Evolutionary conservation across 2,113 vertebrate genomes (phyloP).

Genomic region (Cynopterus brachyotis): DNA sequence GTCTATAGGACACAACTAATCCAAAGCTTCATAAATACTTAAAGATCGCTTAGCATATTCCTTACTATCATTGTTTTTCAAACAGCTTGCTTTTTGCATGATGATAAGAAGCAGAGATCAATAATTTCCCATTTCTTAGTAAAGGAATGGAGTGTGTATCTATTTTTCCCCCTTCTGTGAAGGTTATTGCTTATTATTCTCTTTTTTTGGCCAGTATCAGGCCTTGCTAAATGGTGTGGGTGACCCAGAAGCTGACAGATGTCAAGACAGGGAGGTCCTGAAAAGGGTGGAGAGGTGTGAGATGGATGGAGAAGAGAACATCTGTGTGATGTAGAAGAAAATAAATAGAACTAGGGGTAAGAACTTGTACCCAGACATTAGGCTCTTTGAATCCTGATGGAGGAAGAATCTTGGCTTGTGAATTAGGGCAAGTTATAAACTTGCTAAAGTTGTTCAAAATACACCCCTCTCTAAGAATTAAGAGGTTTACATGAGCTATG

Average conservation of each 20-base stretch:
- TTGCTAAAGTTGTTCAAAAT: background rate
- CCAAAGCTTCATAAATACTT: conserved; percentile 66
- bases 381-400: background rate
- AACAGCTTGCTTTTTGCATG: conserved; percentile 32
- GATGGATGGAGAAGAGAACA: background rate
- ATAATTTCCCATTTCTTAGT: conserved; percentile 49
- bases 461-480: background rate
- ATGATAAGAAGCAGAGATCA: background rate
- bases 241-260: background rate
- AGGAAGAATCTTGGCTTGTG: background rate
- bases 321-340: background rate
- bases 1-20: conserved; percentile 53
- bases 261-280: background rate
- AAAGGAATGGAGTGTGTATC: background rate
- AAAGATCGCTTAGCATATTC: conserved; percentile 49
- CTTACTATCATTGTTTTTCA: background rate
- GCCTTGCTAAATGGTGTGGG: background rate
- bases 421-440: background rate
- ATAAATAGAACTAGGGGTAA: rapidly evolving
- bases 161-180: background rate
- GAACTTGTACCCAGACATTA: background rate
- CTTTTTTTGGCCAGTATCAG: background rate
- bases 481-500: background rate
- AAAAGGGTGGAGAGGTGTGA: background rate
- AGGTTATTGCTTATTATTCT: background rate